Evolutionary conservation across 2,888 invertebrate genomes (phyloP).

Genomic region (Neoascia interrupta): DNA sequence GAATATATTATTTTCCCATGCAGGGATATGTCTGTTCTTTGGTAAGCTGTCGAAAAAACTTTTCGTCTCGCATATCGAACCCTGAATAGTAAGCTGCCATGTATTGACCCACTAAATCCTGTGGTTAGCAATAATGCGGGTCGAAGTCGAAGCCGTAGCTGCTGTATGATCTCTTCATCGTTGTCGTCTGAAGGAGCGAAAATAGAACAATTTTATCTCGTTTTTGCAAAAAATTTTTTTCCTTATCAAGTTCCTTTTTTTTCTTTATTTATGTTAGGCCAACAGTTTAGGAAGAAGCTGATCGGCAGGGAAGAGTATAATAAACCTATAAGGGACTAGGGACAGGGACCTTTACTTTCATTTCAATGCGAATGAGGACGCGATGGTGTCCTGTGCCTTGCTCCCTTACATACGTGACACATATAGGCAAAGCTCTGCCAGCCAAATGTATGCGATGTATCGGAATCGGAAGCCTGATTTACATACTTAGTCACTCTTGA

Average conservation of each 20-base stretch:
- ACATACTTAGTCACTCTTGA: constrained; percentile 38
- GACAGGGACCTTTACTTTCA: constrained; percentile 6
- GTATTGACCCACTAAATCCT: too few species aligned
- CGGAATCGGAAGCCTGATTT: constrained; percentile 18
- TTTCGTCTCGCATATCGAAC: constrained; percentile 4
- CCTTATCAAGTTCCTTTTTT: constrained; percentile 3
- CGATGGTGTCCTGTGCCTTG: neutral
- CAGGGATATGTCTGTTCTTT: neutral
- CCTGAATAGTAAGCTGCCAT: too few species aligned
- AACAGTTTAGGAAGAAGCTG: too few species aligned
- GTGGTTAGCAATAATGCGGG: neutral
- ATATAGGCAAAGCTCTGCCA: constrained; percentile 1
- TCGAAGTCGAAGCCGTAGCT: too few species aligned
- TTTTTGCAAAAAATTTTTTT: neutral
- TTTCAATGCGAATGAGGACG: neutral
- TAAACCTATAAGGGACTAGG: constrained; percentile 36
- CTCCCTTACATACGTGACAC: neutral
- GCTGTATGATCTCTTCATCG: too few species aligned
- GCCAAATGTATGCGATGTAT: too few species aligned
- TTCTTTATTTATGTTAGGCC: constrained; percentile 18
- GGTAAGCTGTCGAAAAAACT: neutral
- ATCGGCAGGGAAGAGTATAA: neutral
- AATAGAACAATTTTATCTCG: constrained; percentile 20
- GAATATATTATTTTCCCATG: constrained; percentile 21
- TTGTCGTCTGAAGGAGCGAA: constrained; percentile 1